Base-by-base conservation (phyloP, 35 echinoderm and acorn worm species). In the Diadema setosum region DNA sequence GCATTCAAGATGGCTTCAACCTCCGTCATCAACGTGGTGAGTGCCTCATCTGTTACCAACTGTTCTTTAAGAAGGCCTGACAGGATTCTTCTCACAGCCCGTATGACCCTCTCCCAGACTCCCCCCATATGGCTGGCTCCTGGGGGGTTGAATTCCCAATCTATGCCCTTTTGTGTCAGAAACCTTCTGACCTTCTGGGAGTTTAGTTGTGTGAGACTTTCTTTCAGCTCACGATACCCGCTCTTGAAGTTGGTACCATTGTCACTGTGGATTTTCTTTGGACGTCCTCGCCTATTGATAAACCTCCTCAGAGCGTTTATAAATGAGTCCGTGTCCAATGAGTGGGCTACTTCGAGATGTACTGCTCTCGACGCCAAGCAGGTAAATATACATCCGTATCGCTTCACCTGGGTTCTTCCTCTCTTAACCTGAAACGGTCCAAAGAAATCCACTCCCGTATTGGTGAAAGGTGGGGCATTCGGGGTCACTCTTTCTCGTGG, bases 331-430 rank as follows among this genome's bases (percentile, higher is more conserved):
- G 82, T 94, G 33, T 90, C 91, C 15, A 93, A 70, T 2, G 85
- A 88, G n/a, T 89, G 16, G 4, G 87, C 87, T 41, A 94, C 24
- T 52, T 94, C 86, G 3, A 90, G 60, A 69, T 95, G 88, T 1
- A 95, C 83, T 39, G 93, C 88, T 37, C 88, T 46, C 15, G 82
- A 49, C 5, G 88, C 48, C 8, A 91, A 46, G 50, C 93, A 95
- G 21, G 93, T 95, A 42, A 91, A 95, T 3, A 95, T 34, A 65
- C 88, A 90, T 12, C 93, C 93, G 16, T 82, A 95, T 15, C 88
- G 44, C 52, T 95, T 91, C 2, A 91, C 73, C 11, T 82, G 17
- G 15, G 73, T 87, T 5, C 88, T 12, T n/a, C 88, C 84, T 83
- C 61, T 73, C 40, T 91, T 95, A 3, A 91, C 83, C 4, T 65